Conservation (phyloP, 2,888 invertebrate species). For the Ferdinandea cuprea region DNA sequence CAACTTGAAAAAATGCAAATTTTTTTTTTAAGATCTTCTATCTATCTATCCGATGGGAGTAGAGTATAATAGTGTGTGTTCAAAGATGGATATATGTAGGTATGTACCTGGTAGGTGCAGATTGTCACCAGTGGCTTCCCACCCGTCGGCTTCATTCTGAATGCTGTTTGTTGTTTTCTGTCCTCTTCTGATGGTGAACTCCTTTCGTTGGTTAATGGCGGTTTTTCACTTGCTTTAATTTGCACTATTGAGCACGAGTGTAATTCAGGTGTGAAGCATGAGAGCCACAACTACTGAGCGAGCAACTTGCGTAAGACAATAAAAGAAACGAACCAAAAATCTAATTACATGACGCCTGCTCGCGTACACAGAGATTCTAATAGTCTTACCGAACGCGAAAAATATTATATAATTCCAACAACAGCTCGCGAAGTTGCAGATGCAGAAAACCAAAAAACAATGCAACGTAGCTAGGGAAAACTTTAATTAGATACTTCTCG, state of each 20-base stretch:
- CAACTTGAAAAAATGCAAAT: constrained; percentile 41
- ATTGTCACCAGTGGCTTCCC: constrained; percentile 80
- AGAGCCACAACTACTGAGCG: too few relatives aligned
- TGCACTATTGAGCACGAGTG: constrained; percentile 61
- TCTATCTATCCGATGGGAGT: too few relatives aligned
- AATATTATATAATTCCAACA: constrained; percentile 56
- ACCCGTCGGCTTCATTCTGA: constrained; percentile 78
- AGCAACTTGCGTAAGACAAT: constrained; percentile 68
- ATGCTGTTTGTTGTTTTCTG: constrained; percentile 11
- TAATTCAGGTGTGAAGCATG: constrained; percentile 66
- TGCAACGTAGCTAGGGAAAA: constrained; percentile 63
- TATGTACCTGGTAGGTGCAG: constrained; percentile 79
- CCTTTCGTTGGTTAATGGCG: constrained; percentile 3
- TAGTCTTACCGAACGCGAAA: constrained; percentile 40
- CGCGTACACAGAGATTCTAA: constrained; percentile 49
- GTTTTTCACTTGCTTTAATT: constrained; percentile 32
- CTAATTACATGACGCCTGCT: constrained; percentile 62
- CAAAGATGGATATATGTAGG: too few relatives aligned
- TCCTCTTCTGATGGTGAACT: constrained; percentile 20
- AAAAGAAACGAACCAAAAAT: constrained; percentile 29
- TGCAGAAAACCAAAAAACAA: constrained; percentile 49
- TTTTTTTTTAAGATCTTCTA: neutral
- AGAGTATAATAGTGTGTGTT: neutral
- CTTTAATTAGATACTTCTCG: constrained; percentile 61
- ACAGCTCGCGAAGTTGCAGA: constrained; percentile 35